phyloP scores from a whole-genome alignment of 2,888 invertebrate species.

The Adelognathus sp. region DNA sequence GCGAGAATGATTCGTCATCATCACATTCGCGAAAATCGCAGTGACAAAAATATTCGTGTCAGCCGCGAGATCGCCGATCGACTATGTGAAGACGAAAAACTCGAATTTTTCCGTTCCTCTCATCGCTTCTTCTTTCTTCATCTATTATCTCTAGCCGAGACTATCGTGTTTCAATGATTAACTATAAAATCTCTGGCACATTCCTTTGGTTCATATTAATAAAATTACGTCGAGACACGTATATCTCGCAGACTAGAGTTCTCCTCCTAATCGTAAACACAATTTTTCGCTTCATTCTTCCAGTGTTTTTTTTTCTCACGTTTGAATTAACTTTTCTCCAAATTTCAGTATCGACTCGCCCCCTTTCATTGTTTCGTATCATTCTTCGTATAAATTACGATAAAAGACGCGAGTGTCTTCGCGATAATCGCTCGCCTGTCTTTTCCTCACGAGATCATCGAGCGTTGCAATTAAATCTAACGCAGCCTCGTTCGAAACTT shows the following conservation, averaged over 20 bases:
- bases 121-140: neutral
- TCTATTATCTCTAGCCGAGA: constrained; percentile 21
- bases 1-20: neutral
- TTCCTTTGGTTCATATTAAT: constrained; percentile 29
- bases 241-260: constrained; percentile 38
- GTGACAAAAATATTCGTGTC: constrained; percentile 9
- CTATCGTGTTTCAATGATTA: constrained; percentile 24
- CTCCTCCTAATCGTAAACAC: constrained; percentile 34
- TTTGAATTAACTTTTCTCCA: neutral
- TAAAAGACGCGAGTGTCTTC: constrained; percentile 10
- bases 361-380: neutral
- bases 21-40: constrained; percentile 10
- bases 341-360: neutral
- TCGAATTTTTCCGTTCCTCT: neutral
- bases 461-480: constrained; percentile 30
- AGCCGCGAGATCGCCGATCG: constrained; percentile 19
- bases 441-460: constrained; percentile 16
- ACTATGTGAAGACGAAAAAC: constrained; percentile 38
- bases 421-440: constrained; percentile 7
- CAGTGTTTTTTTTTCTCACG: neutral
- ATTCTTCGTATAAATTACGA: neutral
- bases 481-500: constrained; percentile 13
- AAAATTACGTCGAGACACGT: constrained; percentile 14
- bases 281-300: constrained; percentile 31
- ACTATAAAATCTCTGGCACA: constrained; percentile 32